These are phyloP conservation scores for Tympanuchus pallidicinctus DNA, from an alignment of 2,113 vertebrate species.

Conservation along the genomic window DNA sequence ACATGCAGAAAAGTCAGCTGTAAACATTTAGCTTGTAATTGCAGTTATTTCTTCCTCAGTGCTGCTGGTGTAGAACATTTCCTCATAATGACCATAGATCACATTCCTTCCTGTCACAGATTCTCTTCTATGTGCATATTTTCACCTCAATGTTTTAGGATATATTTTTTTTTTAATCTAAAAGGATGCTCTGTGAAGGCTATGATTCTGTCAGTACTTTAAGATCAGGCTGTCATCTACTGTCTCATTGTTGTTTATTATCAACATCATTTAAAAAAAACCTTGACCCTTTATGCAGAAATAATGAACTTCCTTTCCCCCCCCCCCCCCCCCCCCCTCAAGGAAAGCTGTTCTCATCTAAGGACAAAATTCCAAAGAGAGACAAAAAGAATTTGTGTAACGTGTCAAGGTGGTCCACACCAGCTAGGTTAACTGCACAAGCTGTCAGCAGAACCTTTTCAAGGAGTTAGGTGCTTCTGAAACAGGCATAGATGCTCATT, in stretches of 20 bases:
- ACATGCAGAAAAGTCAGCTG: neutral
- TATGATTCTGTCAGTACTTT: neutral
- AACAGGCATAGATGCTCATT: neutral
- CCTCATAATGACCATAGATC: neutral
- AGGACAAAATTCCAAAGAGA: neutral
- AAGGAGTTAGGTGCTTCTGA: neutral
- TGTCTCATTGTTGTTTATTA: neutral
- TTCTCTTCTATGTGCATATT: neutral
- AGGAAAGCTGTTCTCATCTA: neutral
- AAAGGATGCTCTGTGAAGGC: neutral
- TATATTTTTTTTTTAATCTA: neutral
- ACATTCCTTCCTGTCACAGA: neutral
- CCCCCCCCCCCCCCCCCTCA: no score
- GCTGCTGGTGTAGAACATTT: neutral
- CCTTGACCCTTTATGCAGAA: neutral
- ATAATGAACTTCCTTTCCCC: neutral
- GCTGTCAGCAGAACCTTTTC: neutral
- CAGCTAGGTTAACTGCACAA: neutral
- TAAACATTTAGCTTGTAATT: conserved; percentile 12
- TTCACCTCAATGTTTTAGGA: neutral
- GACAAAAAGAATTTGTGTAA: neutral
- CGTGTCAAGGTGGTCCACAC: neutral
- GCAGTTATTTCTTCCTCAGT: conserved; percentile 9
- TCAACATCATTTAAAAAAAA: neutral
- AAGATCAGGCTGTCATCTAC: neutral